These are phyloP conservation scores for Grus americana DNA, from an alignment of 2,113 vertebrate genomes.

Conservation along the genomic window DNA sequence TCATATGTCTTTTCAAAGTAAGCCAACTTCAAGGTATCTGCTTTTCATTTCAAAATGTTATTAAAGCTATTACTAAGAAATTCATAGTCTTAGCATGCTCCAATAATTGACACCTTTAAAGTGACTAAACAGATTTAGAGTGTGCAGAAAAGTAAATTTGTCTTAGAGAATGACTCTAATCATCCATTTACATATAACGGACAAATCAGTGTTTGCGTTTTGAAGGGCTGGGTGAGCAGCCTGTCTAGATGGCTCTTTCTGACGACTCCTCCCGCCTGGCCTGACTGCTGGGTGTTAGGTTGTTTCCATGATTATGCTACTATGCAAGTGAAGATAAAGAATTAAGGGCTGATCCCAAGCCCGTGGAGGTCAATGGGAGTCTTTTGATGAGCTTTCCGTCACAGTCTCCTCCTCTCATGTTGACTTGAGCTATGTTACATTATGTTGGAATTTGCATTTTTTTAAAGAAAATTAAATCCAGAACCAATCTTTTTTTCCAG, in stretches of 20 bases:
- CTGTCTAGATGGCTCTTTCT: not conserved
- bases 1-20: constrained; percentile 96
- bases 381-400: not conserved
- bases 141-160: constrained; percentile 97
- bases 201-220: constrained; percentile 71
- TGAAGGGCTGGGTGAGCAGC: constrained; percentile 18
- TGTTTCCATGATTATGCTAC: not conserved
- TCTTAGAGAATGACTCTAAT: constrained; percentile 94
- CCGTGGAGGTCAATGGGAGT: constrained; percentile 4
- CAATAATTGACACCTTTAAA: constrained; percentile 99
- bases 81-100: constrained; percentile 90
- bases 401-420: not conserved
- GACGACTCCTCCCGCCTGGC: not conserved
- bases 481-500: not conserved
- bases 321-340: not conserved
- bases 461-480: constrained; percentile 46
- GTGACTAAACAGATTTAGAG: constrained; percentile 98
- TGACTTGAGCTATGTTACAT: constrained; percentile 18
- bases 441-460: constrained; percentile 10
- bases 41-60: constrained; percentile 99
- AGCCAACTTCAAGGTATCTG: constrained; percentile 96
- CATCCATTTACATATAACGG: constrained; percentile 87
- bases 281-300: not conserved
- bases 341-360: not conserved
- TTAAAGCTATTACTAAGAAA: constrained; percentile 98